Conservation (phyloP, 92 coral and sea anemone genomes). For the Epizoanthus illoricatus region DNA sequence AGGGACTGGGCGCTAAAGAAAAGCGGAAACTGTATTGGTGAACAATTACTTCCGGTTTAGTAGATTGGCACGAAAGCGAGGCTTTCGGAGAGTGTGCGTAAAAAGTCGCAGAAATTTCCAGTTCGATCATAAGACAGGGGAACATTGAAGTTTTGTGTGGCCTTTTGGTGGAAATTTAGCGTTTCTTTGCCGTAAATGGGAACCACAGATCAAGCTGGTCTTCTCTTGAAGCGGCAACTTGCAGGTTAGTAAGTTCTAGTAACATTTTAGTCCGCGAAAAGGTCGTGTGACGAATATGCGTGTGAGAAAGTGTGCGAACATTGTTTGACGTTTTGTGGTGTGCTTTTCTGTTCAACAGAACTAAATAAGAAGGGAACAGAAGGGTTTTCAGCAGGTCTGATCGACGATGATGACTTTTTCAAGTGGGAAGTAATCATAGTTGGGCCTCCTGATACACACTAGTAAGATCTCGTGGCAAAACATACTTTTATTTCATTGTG, state of each 20-base stretch:
- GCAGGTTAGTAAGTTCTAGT: slow-evolving; percentile 54
- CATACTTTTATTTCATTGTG: slow-evolving; percentile 26
- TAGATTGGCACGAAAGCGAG: slow-evolving; percentile 20
- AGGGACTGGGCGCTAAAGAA: not conserved
- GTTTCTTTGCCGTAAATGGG: slow-evolving; percentile 71
- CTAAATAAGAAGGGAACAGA: slow-evolving; percentile 78
- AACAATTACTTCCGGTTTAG: slow-evolving; percentile 32
- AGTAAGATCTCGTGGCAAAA: slow-evolving; percentile 72
- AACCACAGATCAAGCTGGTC: slow-evolving; percentile 80
- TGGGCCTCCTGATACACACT: slow-evolving; percentile 95
- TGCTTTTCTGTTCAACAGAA: slow-evolving; percentile 60
- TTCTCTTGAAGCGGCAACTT: slow-evolving; percentile 89
- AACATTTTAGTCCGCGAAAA: slow-evolving; percentile 11
- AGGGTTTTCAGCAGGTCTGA: slow-evolving; percentile 96
- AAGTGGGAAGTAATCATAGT: slow-evolving; percentile 95
- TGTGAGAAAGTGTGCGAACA: not conserved
- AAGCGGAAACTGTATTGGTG: slow-evolving; percentile 26
- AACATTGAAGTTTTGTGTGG: slow-evolving; percentile 19
- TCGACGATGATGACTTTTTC: slow-evolving; percentile 89
- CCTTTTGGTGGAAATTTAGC: slow-evolving; percentile 29
- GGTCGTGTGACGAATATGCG: slow-evolving; percentile 15
- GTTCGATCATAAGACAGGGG: slow-evolving; percentile 31
- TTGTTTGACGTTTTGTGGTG: slow-evolving; percentile 31
- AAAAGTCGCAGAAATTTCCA: slow-evolving; percentile 27
- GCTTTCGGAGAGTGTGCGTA: slow-evolving; percentile 47